These are phyloP conservation scores for Orthonychiurus folsomi DNA, from an alignment of 2,888 invertebrate species.

Conservation along the genomic window DNA sequence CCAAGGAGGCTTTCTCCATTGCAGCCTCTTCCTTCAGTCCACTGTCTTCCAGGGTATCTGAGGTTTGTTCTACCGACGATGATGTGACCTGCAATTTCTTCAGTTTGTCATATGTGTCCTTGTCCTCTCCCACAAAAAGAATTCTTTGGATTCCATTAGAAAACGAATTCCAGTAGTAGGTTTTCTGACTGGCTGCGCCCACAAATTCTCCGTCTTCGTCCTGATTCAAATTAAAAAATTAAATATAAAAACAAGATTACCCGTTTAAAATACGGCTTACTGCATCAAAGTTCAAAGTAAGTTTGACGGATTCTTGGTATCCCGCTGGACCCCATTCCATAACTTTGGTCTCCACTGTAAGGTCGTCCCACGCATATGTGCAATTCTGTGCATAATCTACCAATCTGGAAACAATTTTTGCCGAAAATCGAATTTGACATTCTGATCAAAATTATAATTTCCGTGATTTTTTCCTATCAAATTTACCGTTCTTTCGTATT, in stretches of 20 bases:
- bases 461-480: too few relatives aligned
- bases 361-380: not conserved
- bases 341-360: not conserved
- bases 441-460: too few relatives aligned
- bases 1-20: not conserved
- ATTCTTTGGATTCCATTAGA: not conserved
- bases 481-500: not conserved
- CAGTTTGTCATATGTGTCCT: not conserved
- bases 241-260: not conserved
- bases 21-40: not conserved
- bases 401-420: too few relatives aligned
- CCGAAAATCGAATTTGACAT: too few relatives aligned
- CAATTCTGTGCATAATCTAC: not conserved
- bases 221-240: too few relatives aligned
- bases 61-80: not conserved
- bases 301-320: not conserved
- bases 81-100: not conserved
- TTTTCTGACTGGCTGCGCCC: not conserved
- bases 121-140: not conserved
- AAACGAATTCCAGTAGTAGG: constrained; percentile 4
- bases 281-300: not conserved
- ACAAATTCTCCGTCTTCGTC: not conserved
- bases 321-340: not conserved
- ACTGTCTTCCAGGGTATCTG: not conserved
- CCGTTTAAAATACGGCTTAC: not conserved